phyloP scores from a whole-genome alignment of 2,113 vertebrate genomes.

The Colius striatus region DNA sequence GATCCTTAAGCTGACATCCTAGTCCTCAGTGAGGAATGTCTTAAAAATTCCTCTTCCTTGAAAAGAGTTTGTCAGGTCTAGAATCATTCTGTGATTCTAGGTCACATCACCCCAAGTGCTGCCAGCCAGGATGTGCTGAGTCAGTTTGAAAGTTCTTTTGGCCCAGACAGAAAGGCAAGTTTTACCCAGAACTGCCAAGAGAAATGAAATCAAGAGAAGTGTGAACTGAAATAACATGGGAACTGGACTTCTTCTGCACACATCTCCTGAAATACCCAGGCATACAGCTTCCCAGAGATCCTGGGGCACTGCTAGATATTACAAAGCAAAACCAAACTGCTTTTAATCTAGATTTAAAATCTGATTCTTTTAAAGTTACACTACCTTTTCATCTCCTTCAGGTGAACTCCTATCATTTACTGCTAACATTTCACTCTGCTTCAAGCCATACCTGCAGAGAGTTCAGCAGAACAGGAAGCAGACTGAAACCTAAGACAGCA shows the following conservation, averaged over 20 bases:
- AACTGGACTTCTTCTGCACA: background rate
- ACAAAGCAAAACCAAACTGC: background rate
- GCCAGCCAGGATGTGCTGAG: background rate
- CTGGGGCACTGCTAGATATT: background rate
- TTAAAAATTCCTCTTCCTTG: background rate
- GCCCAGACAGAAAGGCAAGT: background rate
- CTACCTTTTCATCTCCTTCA: background rate
- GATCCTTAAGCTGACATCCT: background rate
- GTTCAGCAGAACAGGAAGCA: background rate
- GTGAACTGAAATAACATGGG: background rate
- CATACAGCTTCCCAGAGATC: background rate
- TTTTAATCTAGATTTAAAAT: background rate
- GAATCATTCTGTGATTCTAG: no score
- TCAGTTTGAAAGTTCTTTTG: background rate
- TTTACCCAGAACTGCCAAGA: background rate
- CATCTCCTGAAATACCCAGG: background rate
- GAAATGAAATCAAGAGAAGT: background rate
- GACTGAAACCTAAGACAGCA: background rate
- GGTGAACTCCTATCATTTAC: background rate
- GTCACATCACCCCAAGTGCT: background rate
- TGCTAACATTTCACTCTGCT: background rate
- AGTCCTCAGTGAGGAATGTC: background rate
- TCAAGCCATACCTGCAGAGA: background rate
- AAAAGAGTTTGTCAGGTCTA: background rate
- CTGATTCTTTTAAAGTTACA: background rate